These are phyloP conservation scores for Lottia scabra DNA, from an alignment of 2,888 invertebrate genomes.

Conservation along the genomic window DNA sequence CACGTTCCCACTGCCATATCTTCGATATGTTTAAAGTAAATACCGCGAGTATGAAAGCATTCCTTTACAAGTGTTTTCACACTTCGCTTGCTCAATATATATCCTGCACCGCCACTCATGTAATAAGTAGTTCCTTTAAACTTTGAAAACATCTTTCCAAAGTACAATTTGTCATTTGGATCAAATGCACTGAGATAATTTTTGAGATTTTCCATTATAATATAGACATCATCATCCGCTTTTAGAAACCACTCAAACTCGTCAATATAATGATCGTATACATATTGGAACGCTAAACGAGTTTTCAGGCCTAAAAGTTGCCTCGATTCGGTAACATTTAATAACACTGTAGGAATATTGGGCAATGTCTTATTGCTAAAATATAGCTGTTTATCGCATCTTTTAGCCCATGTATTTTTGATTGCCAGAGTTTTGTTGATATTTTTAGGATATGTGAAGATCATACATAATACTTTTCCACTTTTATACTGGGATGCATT, in stretches of 20 bases:
- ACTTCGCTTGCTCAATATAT: neutral
- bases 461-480: neutral
- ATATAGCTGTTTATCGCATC: neutral
- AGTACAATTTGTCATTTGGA: neutral
- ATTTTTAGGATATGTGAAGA: neutral
- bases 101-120: neutral
- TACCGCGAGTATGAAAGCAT: neutral
- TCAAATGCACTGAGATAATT: neutral
- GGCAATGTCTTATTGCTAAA: neutral
- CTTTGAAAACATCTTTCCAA: neutral
- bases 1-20: neutral
- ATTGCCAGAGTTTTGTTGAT: neutral
- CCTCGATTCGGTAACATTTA: neutral
- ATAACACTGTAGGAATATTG: neutral
- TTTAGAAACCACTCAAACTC: neutral
- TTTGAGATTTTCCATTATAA: neutral
- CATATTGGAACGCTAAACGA: neutral
- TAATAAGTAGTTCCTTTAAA: neutral
- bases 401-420: neutral
- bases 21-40: neutral
- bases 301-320: neutral
- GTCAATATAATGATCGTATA: neutral
- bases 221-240: neutral
- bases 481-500: too few species aligned
- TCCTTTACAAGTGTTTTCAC: neutral